A percentile compares a stretch with the other conserved stretches of the same genome.
Evolutionary conservation across 2,113 vertebrate species (phyloP).

Genomic region (Toxotes jaculatrix): DNA sequence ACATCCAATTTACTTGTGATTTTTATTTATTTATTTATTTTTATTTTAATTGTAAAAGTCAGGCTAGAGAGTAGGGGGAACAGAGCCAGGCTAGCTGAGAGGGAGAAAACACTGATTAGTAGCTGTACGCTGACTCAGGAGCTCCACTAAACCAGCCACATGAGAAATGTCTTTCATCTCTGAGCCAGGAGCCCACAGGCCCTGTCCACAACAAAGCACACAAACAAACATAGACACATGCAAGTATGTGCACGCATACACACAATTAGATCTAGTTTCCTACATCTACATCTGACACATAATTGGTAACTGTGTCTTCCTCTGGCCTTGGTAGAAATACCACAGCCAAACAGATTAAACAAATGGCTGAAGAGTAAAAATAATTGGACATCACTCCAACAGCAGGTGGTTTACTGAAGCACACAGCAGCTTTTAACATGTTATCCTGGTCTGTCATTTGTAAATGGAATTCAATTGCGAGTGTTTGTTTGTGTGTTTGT

Average conservation of each 20-base stretch:
- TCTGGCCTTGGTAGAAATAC: conserved; percentile 12
- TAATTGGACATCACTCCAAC: conserved; percentile 1
- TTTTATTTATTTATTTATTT: conserved; percentile 9
- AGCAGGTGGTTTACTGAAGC: conserved; percentile 23
- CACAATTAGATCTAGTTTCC: not conserved
- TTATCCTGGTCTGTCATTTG: conserved; percentile 35
- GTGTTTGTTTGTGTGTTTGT: not conserved
- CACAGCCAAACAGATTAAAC: conserved; percentile 28
- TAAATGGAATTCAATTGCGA: conserved; percentile 27
- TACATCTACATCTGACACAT: conserved; percentile 47
- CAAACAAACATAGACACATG: conserved; percentile 44
- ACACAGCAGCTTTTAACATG: conserved; percentile 21
- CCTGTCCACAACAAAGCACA: conserved; percentile 71
- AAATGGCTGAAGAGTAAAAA: conserved; percentile 6
- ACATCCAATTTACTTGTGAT: not conserved
- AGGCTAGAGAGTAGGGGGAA: not conserved
- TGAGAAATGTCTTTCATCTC: conserved; percentile 75
- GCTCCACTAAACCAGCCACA: conserved; percentile 73
- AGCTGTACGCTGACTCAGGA: conserved; percentile 74
- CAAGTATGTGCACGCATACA: conserved; percentile 33
- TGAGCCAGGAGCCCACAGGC: conserved; percentile 69
- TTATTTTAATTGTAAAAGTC: conserved; percentile 15
- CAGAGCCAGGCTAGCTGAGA: conserved; percentile 29
- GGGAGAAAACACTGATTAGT: conserved; percentile 71
- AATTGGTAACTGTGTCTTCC: conserved; percentile 33